Percentiles rank a stretch among this genome's conserved stretches.
phyloP scores from a whole-genome alignment of 2,888 invertebrate species.

The Eupelmus urozonus region DNA sequence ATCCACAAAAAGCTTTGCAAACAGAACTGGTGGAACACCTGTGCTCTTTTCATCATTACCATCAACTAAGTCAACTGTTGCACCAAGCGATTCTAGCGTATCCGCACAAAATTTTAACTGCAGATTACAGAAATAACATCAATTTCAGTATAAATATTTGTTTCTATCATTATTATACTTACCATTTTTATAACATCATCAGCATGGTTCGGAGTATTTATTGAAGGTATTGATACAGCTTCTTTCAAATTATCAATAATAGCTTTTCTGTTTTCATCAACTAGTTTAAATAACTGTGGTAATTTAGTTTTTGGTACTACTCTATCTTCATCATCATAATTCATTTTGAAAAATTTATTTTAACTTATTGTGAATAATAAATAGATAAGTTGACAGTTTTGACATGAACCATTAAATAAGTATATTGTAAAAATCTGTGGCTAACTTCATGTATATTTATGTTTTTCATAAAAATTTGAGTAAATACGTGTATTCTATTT shows the following conservation, averaged over 20 bases:
- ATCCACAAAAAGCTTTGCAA: constrained; percentile 62
- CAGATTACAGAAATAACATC: constrained; percentile 5
- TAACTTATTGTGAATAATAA: too few species aligned
- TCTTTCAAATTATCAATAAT: constrained; percentile 61
- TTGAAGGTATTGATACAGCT: constrained; percentile 63
- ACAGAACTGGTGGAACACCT: constrained; percentile 63
- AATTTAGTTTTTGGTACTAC: constrained; percentile 60
- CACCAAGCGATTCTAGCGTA: constrained; percentile 61
- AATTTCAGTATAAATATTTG: constrained; percentile 16
- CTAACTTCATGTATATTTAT: constrained; percentile 43
- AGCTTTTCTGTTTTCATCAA: constrained; percentile 59
- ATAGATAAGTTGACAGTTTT: too few species aligned
- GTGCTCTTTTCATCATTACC: constrained; percentile 47
- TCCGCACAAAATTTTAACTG: constrained; percentile 62
- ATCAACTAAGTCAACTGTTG: constrained; percentile 60
- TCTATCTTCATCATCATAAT: constrained; percentile 50
- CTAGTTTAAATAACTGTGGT: constrained; percentile 59
- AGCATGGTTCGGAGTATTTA: constrained; percentile 55
- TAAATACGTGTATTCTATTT: too few species aligned
- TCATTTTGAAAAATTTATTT: constrained; percentile 17
- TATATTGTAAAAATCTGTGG: constrained; percentile 2
- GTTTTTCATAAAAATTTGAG: background rate
- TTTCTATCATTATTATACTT: background rate
- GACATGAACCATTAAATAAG: background rate
- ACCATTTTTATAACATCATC: constrained; percentile 64